These are phyloP conservation scores for Thamnophis elegans DNA, from an alignment of 2,797 vertebrate species.

Conservation along the genomic window DNA sequence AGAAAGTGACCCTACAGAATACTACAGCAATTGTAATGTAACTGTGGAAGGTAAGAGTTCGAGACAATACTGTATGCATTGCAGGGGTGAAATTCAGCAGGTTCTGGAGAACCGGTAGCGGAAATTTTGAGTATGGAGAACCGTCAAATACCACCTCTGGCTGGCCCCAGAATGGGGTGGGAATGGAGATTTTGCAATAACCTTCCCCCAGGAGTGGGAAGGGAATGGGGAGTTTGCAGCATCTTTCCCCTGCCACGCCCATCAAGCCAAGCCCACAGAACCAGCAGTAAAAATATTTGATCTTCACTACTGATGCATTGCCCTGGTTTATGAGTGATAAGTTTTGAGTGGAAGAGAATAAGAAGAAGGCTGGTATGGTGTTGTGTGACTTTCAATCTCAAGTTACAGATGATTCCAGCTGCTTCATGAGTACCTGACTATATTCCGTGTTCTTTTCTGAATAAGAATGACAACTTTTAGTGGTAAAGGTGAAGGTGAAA, in stretches of 20 bases:
- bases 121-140: too few species aligned
- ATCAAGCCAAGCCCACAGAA: too few species aligned
- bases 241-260: too few species aligned
- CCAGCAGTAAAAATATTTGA: too few species aligned
- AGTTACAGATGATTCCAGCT: neutral
- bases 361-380: neutral
- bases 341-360: neutral
- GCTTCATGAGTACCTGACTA: neutral
- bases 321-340: neutral
- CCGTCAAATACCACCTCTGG: too few species aligned
- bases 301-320: neutral
- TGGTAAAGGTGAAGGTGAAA: neutral
- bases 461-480: slow-evolving; percentile 1
- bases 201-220: too few species aligned
- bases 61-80: neutral
- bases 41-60: slow-evolving; percentile 63
- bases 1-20: slow-evolving; percentile 65
- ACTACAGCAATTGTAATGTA: slow-evolving; percentile 60
- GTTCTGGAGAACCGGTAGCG: too few species aligned
- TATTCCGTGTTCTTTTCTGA: neutral
- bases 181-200: too few species aligned
- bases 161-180: too few species aligned
- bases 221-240: too few species aligned
- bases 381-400: neutral
- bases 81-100: too few species aligned